Base-by-base conservation (phyloP, 2,113 vertebrate genomes). In the Ageneiosus marmoratus region DNA sequence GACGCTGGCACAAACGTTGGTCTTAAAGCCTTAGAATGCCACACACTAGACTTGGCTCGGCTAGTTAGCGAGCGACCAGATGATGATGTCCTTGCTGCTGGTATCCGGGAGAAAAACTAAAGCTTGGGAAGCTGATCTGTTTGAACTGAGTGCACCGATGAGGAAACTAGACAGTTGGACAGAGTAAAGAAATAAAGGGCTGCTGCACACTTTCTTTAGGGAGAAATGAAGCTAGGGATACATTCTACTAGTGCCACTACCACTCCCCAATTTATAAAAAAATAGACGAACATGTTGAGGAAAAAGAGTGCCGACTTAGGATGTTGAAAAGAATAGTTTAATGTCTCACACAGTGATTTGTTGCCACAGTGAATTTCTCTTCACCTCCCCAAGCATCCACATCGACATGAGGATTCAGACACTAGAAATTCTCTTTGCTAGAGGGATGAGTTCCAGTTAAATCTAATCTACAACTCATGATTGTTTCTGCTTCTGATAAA, bases 291-390 rank as follows among this genome's bases (percentile, higher is more conserved):
- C 8, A n/a, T 58, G 5, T 16, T 20, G 18, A 67, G 7, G 1
- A 34, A 32, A 32, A 67, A 22, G 18, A 20, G 3, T 0, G 29
- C 18, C 62, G 1, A 22, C 32, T 67, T 10, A 24, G 44, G 24
- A 24, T 24, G 24, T 48, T 48, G 24, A 27, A 73, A 73, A 29
- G 1, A 18, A 75, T 22, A 55, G 55, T 34, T 24, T 16, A 51
- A 24, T 34, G 34, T 2, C 32, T 76, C 50, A 24, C 73, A 76
- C 73, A 76, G 73, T 76, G 73, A 55, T 76, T 76, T 53, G 20
- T 55, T 53, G 29, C 50, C 73, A 76, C 73, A 76, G 73, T 76
- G 73, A 76, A 34, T 24, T 55, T 76, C 48, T 32, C 16, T 18
- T 70, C 37, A 46, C 22, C 41, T 15, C 37, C 67, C n/a, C 37